Evolutionary conservation across 2,888 invertebrate species (phyloP), one percentile per base, ranked within the genome.

Genomic region (Siphlonurus alternatus): DNA sequence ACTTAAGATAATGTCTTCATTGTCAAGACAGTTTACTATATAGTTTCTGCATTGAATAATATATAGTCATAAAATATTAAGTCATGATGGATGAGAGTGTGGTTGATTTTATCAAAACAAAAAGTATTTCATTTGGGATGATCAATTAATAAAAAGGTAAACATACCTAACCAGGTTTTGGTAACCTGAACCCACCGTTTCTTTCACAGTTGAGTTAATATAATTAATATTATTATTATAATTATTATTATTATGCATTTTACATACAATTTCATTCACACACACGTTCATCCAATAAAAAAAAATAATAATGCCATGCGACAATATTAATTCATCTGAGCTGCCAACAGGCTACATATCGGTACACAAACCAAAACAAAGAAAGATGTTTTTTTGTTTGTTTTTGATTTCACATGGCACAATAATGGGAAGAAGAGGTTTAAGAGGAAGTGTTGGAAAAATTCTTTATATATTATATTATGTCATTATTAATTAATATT

Each of bases 111-210:
- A n/a, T n/a, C n/a, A n/a, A n/a, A n/a, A n/a, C n/a, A n/a, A n/a
- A n/a, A n/a, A n/a, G n/a, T n/a, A n/a, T n/a, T n/a, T n/a, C n/a
- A n/a, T n/a, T n/a, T n/a, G n/a, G n/a, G n/a, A n/a, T n/a, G n/a
- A n/a, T n/a, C n/a, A n/a, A n/a, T n/a, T n/a, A n/a, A 38, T 15
- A 38, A 38, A 38, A 38, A 38, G 38, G 38, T 38, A 38, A 38
- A 38, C 5, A 10, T 38, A 38, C 38, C 38, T 38, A 38, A 38
- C 38, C 56, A 56, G 56, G 56, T 56, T 38, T 56, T 56, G 56
- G 56, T 56, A 56, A 56, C 56, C 56, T 56, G 56, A 5, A 20
- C 22, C 56, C 56, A 56, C 56, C 56, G 56, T 56, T 22, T n/a
- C 5, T 20, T n/a, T 56, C 19, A 56, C n/a, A 56, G 20, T 56